Percentiles rank a stretch among this genome's conserved stretches.
Conservation (phyloP, 2,113 vertebrate genomes). For the Austrofundulus limnaeus region DNA sequence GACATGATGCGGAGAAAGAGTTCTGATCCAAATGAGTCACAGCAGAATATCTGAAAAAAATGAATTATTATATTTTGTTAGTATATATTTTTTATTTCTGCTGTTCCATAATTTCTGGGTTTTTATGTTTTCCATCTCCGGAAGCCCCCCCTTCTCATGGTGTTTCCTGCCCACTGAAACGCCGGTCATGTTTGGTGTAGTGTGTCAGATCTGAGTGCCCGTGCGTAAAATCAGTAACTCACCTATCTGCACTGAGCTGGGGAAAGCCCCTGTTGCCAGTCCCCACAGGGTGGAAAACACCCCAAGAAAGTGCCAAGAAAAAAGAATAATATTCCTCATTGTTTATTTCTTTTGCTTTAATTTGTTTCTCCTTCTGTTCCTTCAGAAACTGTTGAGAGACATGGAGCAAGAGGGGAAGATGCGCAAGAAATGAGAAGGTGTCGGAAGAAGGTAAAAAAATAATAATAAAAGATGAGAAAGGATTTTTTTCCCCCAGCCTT, state of each 20-base stretch:
- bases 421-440: constrained; percentile 53
- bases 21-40: constrained; percentile 17
- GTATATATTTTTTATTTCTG: too few relatives aligned
- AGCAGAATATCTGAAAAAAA: background rate
- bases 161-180: constrained; percentile 19
- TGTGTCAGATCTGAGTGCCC: constrained; percentile 35
- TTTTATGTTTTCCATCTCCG: background rate
- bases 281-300: constrained; percentile 95
- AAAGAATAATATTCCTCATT: constrained; percentile 99
- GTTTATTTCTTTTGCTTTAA: constrained; percentile 77
- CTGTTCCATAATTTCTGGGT: background rate
- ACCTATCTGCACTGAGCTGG: constrained; percentile 99
- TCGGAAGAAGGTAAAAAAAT: constrained; percentile 27
- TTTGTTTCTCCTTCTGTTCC: constrained; percentile 68
- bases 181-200: constrained; percentile 23
- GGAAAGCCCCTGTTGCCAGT: constrained; percentile 96
- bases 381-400: constrained; percentile 87
- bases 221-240: constrained; percentile 76
- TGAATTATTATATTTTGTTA: too few relatives aligned
- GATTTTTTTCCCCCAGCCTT: constrained; percentile 39
- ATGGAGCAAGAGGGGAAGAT: constrained; percentile 85
- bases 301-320: constrained; percentile 94
- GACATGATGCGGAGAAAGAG: constrained; percentile 14
- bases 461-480: constrained; percentile 39
- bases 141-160: background rate